These are phyloP conservation scores for Hipparchia sbordonii DNA, from an alignment of 2,888 invertebrate genomes.

Conservation along the genomic window DNA sequence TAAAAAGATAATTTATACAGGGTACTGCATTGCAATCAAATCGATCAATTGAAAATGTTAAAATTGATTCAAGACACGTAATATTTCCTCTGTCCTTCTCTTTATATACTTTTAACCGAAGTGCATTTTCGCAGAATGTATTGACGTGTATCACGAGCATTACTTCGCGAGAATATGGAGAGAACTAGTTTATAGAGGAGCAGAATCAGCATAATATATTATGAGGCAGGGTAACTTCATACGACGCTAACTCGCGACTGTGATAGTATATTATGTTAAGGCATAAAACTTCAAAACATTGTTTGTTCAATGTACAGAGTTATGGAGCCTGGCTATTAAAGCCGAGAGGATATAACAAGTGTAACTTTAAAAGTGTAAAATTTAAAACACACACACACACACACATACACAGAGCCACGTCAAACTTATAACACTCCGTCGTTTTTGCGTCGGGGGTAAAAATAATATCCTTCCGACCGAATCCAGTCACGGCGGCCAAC, in stretches of 20 bases:
- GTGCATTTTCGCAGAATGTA: neutral
- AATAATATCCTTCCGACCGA: no score
- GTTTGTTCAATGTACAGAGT: constrained; percentile 57
- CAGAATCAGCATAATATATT: neutral
- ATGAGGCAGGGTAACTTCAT: constrained; percentile 24
- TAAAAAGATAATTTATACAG: no score
- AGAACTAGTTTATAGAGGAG: neutral
- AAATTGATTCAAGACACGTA: neutral
- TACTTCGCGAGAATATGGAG: no score
- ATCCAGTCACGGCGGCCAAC: no score
- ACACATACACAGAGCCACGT: no score
- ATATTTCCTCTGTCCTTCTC: neutral
- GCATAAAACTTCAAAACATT: constrained; percentile 23
- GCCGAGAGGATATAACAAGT: no score
- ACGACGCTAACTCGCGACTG: neutral
- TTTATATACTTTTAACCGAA: constrained; percentile 1
- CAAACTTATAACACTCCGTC: no score
- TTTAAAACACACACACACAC: no score
- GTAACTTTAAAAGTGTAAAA: no score
- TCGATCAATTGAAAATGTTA: neutral
- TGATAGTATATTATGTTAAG: constrained; percentile 7
- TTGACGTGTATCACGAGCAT: neutral
- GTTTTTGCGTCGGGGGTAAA: no score
- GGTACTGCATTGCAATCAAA: neutral
- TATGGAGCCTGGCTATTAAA: no score